Base-by-base conservation (phyloP, 2,113 vertebrate genomes). In the Erpornis zantholeuca region DNA sequence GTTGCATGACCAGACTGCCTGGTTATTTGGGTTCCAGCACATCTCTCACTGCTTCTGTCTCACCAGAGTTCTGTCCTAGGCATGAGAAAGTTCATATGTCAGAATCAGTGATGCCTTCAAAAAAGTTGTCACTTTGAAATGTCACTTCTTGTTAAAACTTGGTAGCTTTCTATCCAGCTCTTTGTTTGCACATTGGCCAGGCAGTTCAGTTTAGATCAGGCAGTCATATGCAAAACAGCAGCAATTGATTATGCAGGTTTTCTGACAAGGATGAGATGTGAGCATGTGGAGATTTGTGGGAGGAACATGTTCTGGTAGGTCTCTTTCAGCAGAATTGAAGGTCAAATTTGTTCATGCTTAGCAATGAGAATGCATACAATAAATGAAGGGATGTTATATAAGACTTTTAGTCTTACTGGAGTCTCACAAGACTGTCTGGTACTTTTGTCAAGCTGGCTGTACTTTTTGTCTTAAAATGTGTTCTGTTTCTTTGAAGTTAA, bases 401-500 rank as follows among this genome's bases (percentile, higher is more conserved):
- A 93, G 73, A 29, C 21, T 16, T 45, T 40, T 38, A 25, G n/a
- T 75, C 38, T 88, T 69, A n/a, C 27, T 59, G 56, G n/a, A 71
- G n/a, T 86, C 71, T 80, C 4, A 1, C 33, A 50, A 71, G 85
- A 57, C 35, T 76, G 82, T 42, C 61, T 60, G 45, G 47, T 86
- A 3, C 49, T 90, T 66, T 60, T 73, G 42, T 89, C 47, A 70
- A 90, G 20, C 60, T 93, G 56, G 12, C 60, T 71, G 76, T 88
- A 56, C 68, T 75, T 75, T 56, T 73, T 88, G 57, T 76, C 79
- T 95, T 88, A 83, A 94, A 95, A 92, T 61, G 78, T 89, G 81
- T 82, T 97, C 71, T 89, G 38, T 98, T 94, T 95, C 94, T 97
- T 96, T 97, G 75, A 97, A 99, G 99, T 99, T 95, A 99, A 99